Conservation (phyloP, 2,888 invertebrate genomes). For the Malthinus flaveolus region DNA sequence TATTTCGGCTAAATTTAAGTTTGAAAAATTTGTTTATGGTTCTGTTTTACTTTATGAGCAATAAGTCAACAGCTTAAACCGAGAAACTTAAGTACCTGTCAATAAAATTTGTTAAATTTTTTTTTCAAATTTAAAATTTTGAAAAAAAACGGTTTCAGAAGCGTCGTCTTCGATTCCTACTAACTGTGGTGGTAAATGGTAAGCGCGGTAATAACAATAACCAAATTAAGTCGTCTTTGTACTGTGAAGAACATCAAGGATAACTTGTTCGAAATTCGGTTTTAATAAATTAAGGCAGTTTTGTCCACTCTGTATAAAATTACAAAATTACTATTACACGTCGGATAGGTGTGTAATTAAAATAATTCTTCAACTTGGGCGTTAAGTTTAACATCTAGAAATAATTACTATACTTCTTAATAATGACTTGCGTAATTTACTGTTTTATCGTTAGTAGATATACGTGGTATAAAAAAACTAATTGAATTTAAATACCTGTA, state of each 20-base stretch:
- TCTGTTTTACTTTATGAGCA: slow-evolving; percentile 34
- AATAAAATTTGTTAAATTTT: slow-evolving; percentile 4
- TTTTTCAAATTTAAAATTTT: background rate
- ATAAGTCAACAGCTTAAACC: slow-evolving; percentile 36
- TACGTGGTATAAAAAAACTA: slow-evolving; percentile 1
- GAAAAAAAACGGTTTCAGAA: background rate
- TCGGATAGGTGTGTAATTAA: background rate
- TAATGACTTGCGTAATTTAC: slow-evolving; percentile 17
- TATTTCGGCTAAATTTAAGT: slow-evolving; percentile 38
- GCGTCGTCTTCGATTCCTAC: no score
- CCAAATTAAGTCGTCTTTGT: no score
- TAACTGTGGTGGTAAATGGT: no score
- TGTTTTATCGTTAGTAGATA: slow-evolving; percentile 11
- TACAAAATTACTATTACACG: no score
- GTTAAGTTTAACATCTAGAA: slow-evolving; percentile 4
- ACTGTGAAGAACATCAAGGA: no score
- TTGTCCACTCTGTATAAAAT: no score
- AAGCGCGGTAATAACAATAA: no score
- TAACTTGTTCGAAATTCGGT: no score
- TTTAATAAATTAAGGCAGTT: no score
- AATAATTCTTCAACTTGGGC: slow-evolving; percentile 2
- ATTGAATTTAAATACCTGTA: slow-evolving; percentile 5
- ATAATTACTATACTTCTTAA: slow-evolving; percentile 5
- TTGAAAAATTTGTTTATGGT: slow-evolving; percentile 35
- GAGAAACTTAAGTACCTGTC: slow-evolving; percentile 23